These are phyloP conservation scores for Anthonomus grandis DNA, from an alignment of 1,140 invertebrate species.

Conservation along the genomic window DNA sequence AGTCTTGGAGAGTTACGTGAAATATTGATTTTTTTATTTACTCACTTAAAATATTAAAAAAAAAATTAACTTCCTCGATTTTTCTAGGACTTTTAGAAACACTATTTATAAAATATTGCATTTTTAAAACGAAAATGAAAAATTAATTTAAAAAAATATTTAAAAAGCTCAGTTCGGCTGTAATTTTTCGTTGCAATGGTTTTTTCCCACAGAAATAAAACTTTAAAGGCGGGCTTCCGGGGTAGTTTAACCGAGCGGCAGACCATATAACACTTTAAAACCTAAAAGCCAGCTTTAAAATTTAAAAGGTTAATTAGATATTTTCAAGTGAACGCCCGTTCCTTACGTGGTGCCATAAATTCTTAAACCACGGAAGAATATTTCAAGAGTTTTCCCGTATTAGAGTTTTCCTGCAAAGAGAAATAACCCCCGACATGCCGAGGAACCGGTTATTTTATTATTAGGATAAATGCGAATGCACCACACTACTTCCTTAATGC, in stretches of 20 bases:
- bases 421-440: constrained; percentile 18
- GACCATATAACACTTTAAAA: constrained; percentile 26
- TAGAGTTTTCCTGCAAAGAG: constrained; percentile 23
- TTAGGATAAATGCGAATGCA: constrained; percentile 26
- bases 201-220: too few species aligned
- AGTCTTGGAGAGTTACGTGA: too few species aligned
- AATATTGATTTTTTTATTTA: too few species aligned
- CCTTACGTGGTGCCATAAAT: constrained; percentile 27
- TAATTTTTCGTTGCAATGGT: too few species aligned
- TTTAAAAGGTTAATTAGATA: constrained; percentile 32
- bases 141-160: too few species aligned
- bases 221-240: too few species aligned
- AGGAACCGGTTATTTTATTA: constrained; percentile 25
- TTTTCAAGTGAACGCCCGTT: constrained; percentile 24
- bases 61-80: too few species aligned
- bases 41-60: too few species aligned
- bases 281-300: constrained; percentile 26
- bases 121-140: too few species aligned
- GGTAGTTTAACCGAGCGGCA: constrained; percentile 17
- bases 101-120: too few species aligned
- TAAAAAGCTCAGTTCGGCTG: too few species aligned
- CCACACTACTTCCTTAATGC: constrained; percentile 23
- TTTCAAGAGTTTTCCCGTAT: constrained; percentile 25
- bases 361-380: constrained; percentile 29
- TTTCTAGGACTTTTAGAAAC: too few species aligned